Percentiles rank a stretch among this genome's conserved stretches.
phyloP scores from a whole-genome alignment of 2,113 vertebrate species.

The Takifugu flavidus region DNA sequence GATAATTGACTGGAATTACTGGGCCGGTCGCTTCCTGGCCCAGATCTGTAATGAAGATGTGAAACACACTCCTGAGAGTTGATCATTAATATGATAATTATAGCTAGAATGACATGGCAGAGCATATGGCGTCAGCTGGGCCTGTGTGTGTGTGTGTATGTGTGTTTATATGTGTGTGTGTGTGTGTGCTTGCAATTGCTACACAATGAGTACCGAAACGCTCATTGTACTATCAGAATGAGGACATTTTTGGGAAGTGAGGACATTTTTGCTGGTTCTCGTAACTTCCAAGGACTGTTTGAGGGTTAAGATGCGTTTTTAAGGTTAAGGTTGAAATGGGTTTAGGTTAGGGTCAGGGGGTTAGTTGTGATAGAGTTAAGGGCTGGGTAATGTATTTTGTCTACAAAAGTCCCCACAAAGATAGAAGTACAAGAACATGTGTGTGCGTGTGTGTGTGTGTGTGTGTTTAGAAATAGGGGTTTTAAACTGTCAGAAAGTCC shows the following conservation, averaged over 20 bases:
- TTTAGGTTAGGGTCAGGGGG: too few relatives aligned
- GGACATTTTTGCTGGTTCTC: too few relatives aligned
- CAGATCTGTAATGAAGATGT: constrained; percentile 52
- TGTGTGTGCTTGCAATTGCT: not conserved
- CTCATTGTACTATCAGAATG: too few relatives aligned
- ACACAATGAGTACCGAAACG: too few relatives aligned
- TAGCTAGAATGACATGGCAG: constrained; percentile 34
- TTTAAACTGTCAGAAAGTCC: too few relatives aligned
- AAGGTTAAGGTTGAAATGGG: too few relatives aligned
- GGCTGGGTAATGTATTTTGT: too few relatives aligned
- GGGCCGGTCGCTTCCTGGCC: constrained; percentile 46
- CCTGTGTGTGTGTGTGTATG: not conserved
- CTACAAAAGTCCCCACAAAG: too few relatives aligned
- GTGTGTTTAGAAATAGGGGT: not conserved
- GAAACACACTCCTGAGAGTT: constrained; percentile 58
- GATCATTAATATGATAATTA: constrained; percentile 63
- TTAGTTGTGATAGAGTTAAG: too few relatives aligned
- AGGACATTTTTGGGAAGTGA: too few relatives aligned
- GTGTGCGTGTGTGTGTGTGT: not conserved
- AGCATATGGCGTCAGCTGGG: constrained; percentile 32
- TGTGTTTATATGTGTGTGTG: not conserved
- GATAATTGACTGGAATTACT: constrained; percentile 54
- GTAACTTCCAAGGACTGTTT: too few relatives aligned
- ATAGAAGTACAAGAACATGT: not conserved
- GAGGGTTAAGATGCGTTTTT: too few relatives aligned